Evolutionary conservation across 2,113 vertebrate species (phyloP).

Genomic region (Steatornis caripensis): DNA sequence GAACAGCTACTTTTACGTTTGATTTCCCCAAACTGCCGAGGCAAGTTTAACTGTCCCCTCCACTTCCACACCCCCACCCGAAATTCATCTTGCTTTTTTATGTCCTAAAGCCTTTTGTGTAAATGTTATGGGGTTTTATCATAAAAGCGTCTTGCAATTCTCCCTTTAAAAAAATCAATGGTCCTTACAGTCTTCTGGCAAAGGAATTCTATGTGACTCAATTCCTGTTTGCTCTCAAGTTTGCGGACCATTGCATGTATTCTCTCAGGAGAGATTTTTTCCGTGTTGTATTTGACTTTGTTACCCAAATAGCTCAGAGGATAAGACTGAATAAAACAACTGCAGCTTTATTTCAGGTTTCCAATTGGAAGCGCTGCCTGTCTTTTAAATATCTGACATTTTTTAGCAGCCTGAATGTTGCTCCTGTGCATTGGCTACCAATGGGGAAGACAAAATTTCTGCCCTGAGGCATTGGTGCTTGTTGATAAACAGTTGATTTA

Average conservation of each 20-base stretch:
- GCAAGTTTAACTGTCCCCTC: background rate
- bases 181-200: background rate
- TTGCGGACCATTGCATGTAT: background rate
- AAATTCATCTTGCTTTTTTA: background rate
- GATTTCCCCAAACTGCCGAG: background rate
- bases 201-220: background rate
- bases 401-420: background rate
- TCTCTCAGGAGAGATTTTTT: slow-evolving; percentile 2
- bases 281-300: background rate
- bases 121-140: background rate
- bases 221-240: background rate
- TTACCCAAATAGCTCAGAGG: background rate
- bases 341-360: background rate
- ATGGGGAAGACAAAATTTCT: background rate
- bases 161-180: background rate
- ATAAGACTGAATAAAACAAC: background rate
- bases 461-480: background rate
- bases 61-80: background rate
- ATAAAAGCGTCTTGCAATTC: background rate
- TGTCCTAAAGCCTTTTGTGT: background rate
- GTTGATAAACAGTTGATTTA: background rate
- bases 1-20: background rate
- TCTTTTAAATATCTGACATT: background rate
- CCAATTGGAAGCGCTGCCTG: background rate
- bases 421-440: background rate